phyloP scores from a whole-genome alignment of 1,140 invertebrate species.

The Pseudomyrmex gracilis region DNA sequence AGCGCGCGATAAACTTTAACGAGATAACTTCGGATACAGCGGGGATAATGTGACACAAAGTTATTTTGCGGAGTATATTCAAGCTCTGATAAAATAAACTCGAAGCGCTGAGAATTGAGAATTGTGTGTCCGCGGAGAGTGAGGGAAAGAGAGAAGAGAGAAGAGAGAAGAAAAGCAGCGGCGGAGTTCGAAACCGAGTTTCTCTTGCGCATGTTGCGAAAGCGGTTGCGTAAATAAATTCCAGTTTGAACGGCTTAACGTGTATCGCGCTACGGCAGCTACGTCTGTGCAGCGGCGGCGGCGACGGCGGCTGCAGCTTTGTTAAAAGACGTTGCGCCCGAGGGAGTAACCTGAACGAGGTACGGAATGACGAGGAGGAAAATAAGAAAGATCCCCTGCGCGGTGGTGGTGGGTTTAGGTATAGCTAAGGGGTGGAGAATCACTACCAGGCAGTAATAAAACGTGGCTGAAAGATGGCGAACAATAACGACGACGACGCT shows the following conservation, averaged over 20 bases:
- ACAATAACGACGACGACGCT: constrained; percentile 43
- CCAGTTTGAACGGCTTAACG: constrained; percentile 77
- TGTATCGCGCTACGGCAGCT: constrained; percentile 61
- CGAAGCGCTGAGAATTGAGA: constrained; percentile 30
- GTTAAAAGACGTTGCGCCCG: constrained; percentile 64
- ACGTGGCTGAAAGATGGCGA: constrained; percentile 60
- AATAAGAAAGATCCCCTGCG: constrained; percentile 48
- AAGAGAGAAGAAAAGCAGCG: constrained; percentile 5
- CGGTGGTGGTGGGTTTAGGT: constrained; percentile 1
- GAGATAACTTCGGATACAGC: no score
- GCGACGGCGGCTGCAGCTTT: constrained; percentile 67
- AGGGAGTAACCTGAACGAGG: constrained; percentile 47
- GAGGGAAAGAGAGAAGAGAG: constrained; percentile 10
- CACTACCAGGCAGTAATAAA: constrained; percentile 48
- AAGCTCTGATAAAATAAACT: constrained; percentile 33
- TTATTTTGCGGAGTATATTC: neutral
- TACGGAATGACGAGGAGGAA: constrained; percentile 54
- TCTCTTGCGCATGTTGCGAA: neutral
- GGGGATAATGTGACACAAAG: neutral
- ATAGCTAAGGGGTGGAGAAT: constrained; percentile 17
- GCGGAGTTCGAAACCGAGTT: neutral
- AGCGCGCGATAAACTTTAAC: no score
- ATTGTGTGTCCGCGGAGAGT: constrained; percentile 20
- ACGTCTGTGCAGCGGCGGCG: constrained; percentile 60
- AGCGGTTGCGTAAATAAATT: constrained; percentile 76